Percentiles rank a stretch among this genome's conserved stretches.
These are phyloP conservation scores for Ectemnius lituratus DNA, from an alignment of 2,888 invertebrate species.

Conservation along the genomic window DNA sequence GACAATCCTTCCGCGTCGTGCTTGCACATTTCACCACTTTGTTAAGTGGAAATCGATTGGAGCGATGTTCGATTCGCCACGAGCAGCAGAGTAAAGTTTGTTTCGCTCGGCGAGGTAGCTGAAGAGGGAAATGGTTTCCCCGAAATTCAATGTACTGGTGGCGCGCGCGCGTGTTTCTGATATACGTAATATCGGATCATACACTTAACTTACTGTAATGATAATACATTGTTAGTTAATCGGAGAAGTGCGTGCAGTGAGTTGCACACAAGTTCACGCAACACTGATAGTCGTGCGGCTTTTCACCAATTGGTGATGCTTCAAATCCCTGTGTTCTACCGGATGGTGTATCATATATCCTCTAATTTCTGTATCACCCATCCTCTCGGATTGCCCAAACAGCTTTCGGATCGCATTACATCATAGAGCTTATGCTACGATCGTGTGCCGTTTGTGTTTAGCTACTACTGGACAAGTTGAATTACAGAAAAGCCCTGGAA, in stretches of 20 bases:
- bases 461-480: no score
- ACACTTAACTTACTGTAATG: conserved; percentile 12
- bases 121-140: background rate
- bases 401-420: no score
- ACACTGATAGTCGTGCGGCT: background rate
- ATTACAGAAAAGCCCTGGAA: no score
- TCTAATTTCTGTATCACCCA: background rate
- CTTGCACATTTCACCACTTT: no score
- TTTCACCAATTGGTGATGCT: background rate
- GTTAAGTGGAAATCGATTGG: no score
- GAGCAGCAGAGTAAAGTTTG: background rate
- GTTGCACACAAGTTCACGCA: background rate
- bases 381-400: background rate
- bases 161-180: background rate
- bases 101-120: background rate
- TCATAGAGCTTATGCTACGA: no score
- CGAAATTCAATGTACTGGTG: no score
- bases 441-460: no score
- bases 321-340: background rate
- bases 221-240: conserved; percentile 19
- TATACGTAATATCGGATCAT: conserved; percentile 11
- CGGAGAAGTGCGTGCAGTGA: background rate
- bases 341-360: background rate
- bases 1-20: no score
- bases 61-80: background rate